Base-by-base conservation (phyloP, 2,113 vertebrate species). In the Laticauda colubrina region DNA sequence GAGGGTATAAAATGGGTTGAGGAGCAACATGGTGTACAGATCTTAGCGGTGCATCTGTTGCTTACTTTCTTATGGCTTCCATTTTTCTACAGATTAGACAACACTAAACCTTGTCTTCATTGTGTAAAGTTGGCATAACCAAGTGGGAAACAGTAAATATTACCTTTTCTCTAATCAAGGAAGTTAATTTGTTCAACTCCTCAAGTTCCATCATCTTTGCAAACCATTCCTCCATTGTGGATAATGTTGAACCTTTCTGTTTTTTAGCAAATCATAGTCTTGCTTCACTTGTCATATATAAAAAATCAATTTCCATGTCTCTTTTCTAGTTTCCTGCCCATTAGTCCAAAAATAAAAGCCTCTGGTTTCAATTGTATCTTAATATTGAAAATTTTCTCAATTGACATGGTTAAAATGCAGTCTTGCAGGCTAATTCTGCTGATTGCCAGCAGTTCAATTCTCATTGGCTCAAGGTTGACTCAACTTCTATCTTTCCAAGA, bases 41-140 rank as follows among this genome's bases (percentile, higher is more conserved):
- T 88, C 95, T 96, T 95, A 94, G 87, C 54, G 23, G 7, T 48
- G 91, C 96, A 96, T 95, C 96, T 96, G 96, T 88, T 95, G 45
- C 9, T 0, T 64, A 26, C 51, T 21, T 61, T 55, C 85, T 96
- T 94, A 89, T 64, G 39, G 56, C 57, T 92, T 94, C 29, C 21
- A 51, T 95, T 94, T 95, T 57, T 86, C 0, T 21, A 4, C 3
- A 85, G 89, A 88, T 89, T 94, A 20, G 23, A 59, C 89, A 29
- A 93, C 87, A 29, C 93, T 75, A 87, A 51, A 87, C 59, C 75
- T 0, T 90, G 43, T 0, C 48, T 29, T 92, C 69, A 89, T 94
- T 95, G 87, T 59, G 92, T 85, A 26, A n/a, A 94, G 95, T 93
- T 59, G 75, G 20, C 55, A 86, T 20, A 15, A 48, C 29, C 43